Conservation (phyloP, 2,888 invertebrate species). For the Apoderus coryli region DNA sequence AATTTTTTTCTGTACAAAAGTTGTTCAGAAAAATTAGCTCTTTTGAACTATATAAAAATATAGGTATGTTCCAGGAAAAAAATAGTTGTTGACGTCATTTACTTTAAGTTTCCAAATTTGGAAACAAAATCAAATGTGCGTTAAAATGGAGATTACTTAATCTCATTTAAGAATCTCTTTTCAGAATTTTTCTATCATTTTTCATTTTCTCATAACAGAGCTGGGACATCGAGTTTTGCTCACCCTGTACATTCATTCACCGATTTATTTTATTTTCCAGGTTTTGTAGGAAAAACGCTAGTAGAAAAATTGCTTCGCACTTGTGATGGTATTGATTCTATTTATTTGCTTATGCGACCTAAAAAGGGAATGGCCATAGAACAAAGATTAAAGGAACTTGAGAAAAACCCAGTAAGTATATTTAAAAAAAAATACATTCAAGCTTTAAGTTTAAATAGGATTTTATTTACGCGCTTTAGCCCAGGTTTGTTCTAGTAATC, state of each 20-base stretch:
- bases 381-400: conserved; percentile 55
- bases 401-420: conserved; percentile 48
- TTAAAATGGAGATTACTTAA: no score
- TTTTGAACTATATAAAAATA: no score
- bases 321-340: conserved; percentile 59
- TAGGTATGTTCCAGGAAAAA: no score
- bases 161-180: no score
- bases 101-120: conserved; percentile 1
- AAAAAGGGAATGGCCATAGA: conserved; percentile 56
- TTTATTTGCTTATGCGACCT: conserved; percentile 69
- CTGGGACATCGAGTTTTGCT: no score
- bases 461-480: no score
- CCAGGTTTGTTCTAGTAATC: no score
- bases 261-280: no score
- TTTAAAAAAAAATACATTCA: neutral
- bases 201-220: neutral
- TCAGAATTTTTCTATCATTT: conserved; percentile 1
- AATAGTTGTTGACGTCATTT: no score
- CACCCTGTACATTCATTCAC: no score
- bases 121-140: conserved; percentile 7
- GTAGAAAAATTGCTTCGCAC: conserved; percentile 83
- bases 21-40: no score
- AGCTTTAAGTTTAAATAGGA: neutral
- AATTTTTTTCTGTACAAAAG: no score
- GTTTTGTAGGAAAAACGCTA: conserved; percentile 89